These are phyloP conservation scores for Andrena minutula DNA, from an alignment of 2,888 invertebrate genomes.

Conservation along the genomic window DNA sequence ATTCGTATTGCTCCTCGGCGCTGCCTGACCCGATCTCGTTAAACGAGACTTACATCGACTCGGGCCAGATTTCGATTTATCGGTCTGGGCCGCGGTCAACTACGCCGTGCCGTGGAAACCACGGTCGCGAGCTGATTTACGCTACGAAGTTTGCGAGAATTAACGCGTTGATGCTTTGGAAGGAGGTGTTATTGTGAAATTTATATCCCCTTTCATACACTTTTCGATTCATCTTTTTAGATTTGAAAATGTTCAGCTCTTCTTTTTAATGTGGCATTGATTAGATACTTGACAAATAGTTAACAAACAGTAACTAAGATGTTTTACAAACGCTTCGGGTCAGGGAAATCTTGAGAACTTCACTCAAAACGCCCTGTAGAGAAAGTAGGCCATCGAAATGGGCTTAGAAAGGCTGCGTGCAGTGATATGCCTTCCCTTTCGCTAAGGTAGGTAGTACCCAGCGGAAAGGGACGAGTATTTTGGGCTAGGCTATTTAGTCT, in stretches of 20 bases:
- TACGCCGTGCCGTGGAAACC: background rate
- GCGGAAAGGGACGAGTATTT: constrained; percentile 11
- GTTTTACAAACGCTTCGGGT: background rate
- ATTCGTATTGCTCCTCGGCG: constrained; percentile 18
- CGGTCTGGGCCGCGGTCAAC: background rate
- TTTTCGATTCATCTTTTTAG: too few species aligned
- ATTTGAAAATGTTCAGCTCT: too few species aligned
- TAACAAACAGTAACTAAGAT: background rate
- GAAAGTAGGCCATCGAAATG: constrained; percentile 36
- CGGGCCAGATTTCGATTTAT: constrained; percentile 12
- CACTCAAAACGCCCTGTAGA: background rate
- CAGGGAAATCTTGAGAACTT: background rate
- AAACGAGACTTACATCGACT: constrained; percentile 3
- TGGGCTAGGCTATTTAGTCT: constrained; percentile 13
- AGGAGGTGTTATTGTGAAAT: too few species aligned
- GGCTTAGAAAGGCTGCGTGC: background rate
- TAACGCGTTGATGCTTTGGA: background rate
- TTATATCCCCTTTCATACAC: too few species aligned
- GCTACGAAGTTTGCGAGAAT: background rate
- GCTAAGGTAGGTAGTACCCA: background rate
- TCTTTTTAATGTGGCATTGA: too few species aligned
- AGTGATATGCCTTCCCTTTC: background rate
- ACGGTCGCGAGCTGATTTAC: background rate
- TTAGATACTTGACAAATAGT: too few species aligned
- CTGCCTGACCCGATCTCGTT: constrained; percentile 1